phyloP scores from a whole-genome alignment of 2,797 vertebrate genomes.

The Rhyacichthys aspro region DNA sequence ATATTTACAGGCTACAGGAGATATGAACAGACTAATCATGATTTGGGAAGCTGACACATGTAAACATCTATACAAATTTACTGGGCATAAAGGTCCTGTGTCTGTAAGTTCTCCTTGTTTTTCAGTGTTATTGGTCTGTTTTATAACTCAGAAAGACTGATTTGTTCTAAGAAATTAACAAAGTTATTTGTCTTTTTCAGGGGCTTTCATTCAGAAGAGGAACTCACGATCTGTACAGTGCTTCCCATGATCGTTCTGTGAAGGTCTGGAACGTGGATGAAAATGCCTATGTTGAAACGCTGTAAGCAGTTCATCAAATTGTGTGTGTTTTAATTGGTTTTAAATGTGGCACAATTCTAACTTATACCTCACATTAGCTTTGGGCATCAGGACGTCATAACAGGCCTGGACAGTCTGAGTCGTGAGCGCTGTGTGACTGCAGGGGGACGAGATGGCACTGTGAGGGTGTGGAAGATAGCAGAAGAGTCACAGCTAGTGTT shows the following conservation, averaged over 20 bases:
- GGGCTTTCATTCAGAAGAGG: slow-evolving; percentile 93
- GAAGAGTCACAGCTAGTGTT: slow-evolving; percentile 98
- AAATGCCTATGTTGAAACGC: slow-evolving; percentile 94
- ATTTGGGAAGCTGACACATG: slow-evolving; percentile 92
- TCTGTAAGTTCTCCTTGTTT: slow-evolving; percentile 81
- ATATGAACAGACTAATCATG: slow-evolving; percentile 92
- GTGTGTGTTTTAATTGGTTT: not conserved
- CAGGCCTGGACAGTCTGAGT: slow-evolving; percentile 90
- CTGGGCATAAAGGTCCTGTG: slow-evolving; percentile 89
- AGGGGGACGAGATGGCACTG: slow-evolving; percentile 89
- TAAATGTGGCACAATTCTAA: not conserved
- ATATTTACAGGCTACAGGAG: slow-evolving; percentile 87
- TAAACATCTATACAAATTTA: slow-evolving; percentile 89
- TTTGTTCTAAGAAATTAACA: no score
- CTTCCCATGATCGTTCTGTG: slow-evolving; percentile 91
- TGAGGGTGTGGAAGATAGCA: slow-evolving; percentile 95
- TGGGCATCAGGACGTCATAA: slow-evolving; percentile 93
- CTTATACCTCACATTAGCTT: slow-evolving; percentile 76
- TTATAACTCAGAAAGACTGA: no score
- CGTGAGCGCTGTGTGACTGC: slow-evolving; percentile 93
- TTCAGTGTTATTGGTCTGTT: not conserved
- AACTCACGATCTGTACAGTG: slow-evolving; percentile 92
- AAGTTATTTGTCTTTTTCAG: slow-evolving; percentile 64
- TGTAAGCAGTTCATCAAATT: slow-evolving; percentile 80
- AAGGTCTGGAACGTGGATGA: slow-evolving; percentile 98